Evolutionary conservation across 2,113 vertebrate species (phyloP).

Genomic region (Abramis brama): DNA sequence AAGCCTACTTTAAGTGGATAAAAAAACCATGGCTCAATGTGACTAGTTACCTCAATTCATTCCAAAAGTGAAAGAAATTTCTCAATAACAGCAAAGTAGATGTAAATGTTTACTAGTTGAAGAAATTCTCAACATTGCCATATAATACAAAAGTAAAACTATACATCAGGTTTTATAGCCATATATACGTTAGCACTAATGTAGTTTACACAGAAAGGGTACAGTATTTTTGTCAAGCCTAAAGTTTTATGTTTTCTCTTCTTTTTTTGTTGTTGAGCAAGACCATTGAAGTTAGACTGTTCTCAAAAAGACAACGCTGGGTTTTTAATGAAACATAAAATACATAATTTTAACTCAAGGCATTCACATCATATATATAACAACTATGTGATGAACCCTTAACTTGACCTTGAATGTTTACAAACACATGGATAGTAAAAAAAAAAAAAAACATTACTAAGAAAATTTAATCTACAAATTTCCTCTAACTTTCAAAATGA

Average conservation of each 20-base stretch:
- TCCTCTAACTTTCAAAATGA: not conserved
- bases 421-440: not conserved
- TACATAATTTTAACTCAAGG: not conserved
- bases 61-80: not conserved
- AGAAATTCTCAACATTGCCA: constrained; percentile 19
- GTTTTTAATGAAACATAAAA: constrained; percentile 19
- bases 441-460: not conserved
- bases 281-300: not conserved
- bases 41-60: not conserved
- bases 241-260: not conserved
- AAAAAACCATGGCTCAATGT: not conserved
- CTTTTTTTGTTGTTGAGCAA: not conserved
- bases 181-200: constrained; percentile 1
- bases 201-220: not conserved
- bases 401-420: not conserved
- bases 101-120: constrained; percentile 30
- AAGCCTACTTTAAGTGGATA: not conserved
- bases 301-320: not conserved
- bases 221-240: not conserved
- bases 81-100: not conserved
- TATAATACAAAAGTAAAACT: constrained; percentile 41
- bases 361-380: not conserved
- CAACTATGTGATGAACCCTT: not conserved
- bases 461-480: not conserved
- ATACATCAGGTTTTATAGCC: not conserved